A percentile compares a stretch with the other conserved stretches of the same genome.
These are phyloP conservation scores for Terebella lapidaria DNA, from an alignment of 2,888 invertebrate species.

Conservation along the genomic window DNA sequence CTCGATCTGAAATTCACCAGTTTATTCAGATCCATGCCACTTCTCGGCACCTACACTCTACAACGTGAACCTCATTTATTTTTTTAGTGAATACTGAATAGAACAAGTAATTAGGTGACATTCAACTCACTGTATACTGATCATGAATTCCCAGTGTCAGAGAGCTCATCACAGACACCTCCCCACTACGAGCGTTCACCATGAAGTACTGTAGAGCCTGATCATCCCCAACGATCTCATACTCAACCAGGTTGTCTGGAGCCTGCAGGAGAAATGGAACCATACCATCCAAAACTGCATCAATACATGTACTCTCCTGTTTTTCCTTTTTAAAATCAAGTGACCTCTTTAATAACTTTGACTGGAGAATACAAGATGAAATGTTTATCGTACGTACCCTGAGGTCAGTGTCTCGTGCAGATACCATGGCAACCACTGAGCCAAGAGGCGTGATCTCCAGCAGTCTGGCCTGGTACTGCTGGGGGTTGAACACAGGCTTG, in stretches of 20 bases:
- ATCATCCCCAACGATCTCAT: slow-evolving; percentile 15
- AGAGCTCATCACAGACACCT: slow-evolving; percentile 22
- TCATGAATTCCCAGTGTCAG: slow-evolving; percentile 11
- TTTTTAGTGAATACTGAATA: no score
- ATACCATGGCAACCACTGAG: slow-evolving; percentile 28
- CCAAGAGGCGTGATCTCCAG: slow-evolving; percentile 33
- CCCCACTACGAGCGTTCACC: slow-evolving; percentile 27
- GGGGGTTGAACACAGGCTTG: slow-evolving; percentile 17
- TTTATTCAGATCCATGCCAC: no score
- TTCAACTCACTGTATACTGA: slow-evolving; percentile 29
- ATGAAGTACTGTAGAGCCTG: slow-evolving; percentile 20
- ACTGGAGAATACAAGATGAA: no score
- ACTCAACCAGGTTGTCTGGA: slow-evolving; percentile 22
- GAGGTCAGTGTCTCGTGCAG: slow-evolving; percentile 33
- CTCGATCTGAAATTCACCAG: slow-evolving; percentile 58
- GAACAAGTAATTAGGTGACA: no score
- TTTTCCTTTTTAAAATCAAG: no score
- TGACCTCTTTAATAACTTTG: no score
- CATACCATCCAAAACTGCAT: not conserved
- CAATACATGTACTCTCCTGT: no score
- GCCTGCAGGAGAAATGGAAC: slow-evolving; percentile 9
- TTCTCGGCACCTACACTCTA: no score
- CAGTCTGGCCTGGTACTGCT: slow-evolving; percentile 24
- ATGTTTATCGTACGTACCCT: slow-evolving; percentile 32
- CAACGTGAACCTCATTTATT: no score